Base-by-base conservation (phyloP, 1,140 invertebrate species). In the Habropoda laboriosa region DNA sequence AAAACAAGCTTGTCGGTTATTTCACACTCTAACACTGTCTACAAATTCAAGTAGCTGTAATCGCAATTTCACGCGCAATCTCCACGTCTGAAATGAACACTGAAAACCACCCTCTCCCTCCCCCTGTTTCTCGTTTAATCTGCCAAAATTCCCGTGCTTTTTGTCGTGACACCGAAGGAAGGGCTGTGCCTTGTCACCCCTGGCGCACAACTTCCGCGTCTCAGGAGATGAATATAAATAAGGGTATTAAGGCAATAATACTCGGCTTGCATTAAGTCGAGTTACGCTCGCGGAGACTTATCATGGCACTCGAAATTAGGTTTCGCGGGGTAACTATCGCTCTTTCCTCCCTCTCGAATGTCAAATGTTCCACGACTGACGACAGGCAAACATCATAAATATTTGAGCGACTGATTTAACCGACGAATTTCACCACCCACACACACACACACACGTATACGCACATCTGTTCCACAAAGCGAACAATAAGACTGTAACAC, bases 201-300 rank as follows among this genome's bases (percentile, higher is more conserved):
- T 18, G 38, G 68, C 53, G 53, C 42, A 42, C 58, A 51, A 77
- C 40, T 66, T n/a, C 30, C 35, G 51, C 18, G 74, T 67, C 83
- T 40, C 60, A 58, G 40, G 83, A 57, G 80, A 82, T 82, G 85
- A 86, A 86, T 86, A 85, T 86, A 86, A 86, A 86, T 82, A 86
- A 86, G 80, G 74, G 53, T 63, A 77, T 86, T 80, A 86, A 86
- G 67, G 75, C 77, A 86, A 81, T 78, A 74, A 81, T 79, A 79
- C 75, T 42, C 49, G 42, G 40, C 42, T 45, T 27, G 74, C 51
- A 70, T 60, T 66, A 58, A 73, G 58, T 45, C 27, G 58, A 35
- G 63, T 58, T 78, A 81, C 51, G 58, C 24, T 49, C 51, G 64
- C 30, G 40, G 35, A 47, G 53, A 68, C 38, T 78, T 78, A 71